Evolutionary conservation across 2,113 vertebrate genomes (phyloP).

Genomic region (Phaethornis superciliosus): DNA sequence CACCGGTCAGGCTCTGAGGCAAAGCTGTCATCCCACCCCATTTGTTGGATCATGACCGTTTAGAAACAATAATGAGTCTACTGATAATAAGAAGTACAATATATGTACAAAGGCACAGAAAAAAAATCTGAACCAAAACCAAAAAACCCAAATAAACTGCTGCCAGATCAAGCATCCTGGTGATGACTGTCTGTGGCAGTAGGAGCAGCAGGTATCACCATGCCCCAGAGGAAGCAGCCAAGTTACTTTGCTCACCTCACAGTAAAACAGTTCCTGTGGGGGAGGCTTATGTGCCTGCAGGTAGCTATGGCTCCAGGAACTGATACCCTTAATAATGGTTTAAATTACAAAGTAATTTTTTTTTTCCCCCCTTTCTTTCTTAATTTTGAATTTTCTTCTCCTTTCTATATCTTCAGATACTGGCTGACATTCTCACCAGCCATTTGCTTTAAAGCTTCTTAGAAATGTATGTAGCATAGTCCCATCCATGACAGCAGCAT

Average conservation of each 20-base stretch:
- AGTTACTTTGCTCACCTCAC: background rate
- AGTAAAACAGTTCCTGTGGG: background rate
- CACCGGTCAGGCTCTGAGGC: background rate
- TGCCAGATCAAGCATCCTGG: background rate
- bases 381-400: background rate
- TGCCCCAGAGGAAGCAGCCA: background rate
- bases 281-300: background rate
- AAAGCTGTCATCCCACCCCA: background rate
- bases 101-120: background rate
- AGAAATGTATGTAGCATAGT: background rate
- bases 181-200: background rate
- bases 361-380: fast-evolving
- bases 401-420: background rate
- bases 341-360: background rate
- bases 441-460: background rate
- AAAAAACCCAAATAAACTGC: background rate
- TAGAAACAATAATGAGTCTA: background rate
- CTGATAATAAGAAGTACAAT: background rate
- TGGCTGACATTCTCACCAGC: background rate
- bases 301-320: background rate
- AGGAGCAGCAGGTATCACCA: background rate
- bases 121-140: background rate
- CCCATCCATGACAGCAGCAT: background rate
- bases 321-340: background rate
- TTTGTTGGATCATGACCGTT: background rate